Evolutionary conservation across 2,888 invertebrate species (phyloP), one percentile per base, ranked within the genome.

Genomic region (Eupithecia vulgata): DNA sequence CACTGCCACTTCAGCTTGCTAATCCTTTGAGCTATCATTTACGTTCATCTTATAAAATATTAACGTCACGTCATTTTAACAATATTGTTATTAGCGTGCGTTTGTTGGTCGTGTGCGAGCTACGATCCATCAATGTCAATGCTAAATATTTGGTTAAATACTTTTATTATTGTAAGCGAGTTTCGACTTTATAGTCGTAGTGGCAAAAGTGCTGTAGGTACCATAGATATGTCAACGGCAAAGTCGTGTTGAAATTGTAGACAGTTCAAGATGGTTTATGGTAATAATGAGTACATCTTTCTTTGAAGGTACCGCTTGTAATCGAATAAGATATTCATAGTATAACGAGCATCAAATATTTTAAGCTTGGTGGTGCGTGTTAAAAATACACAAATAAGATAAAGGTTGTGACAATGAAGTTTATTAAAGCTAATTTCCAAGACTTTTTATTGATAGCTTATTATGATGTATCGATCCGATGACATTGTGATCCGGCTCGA

Each of bases 81-180:
- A 37, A 64, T 64, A 13, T 64, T 67, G 64, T 45, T 73, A 72
- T 10, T 34, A 72, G 66, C 40, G 45, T 17, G 66, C 70, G 73
- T 77, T 68, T 73, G 65, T 71, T 37, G n/a, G 68, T 70, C 71
- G 62, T 69, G 67, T 35, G 37, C 37, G 34, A 30, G 76, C 70
- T 52, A 77, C 80, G 72, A 88, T 88, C 84, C 64, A 86, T 88
- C 88, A 88, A 80, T 85, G 88, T 87, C 87, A 83, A 71, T 75
- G 78, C 80, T 81, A 77, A 86, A 87, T 86, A 82, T 83, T 84
- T 82, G 77, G 83, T 78, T 74, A 76, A 79, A 78, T 72, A 77
- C 71, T 70, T 67, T 67, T 67, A 73, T 70, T 59, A 59, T 68
- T 70, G 64, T 73, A 73, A 64, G 71, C 78, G 59, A 78, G 67